Conservation (phyloP, 2,888 invertebrate genomes). For the Drosophila fulvimacula region DNA sequence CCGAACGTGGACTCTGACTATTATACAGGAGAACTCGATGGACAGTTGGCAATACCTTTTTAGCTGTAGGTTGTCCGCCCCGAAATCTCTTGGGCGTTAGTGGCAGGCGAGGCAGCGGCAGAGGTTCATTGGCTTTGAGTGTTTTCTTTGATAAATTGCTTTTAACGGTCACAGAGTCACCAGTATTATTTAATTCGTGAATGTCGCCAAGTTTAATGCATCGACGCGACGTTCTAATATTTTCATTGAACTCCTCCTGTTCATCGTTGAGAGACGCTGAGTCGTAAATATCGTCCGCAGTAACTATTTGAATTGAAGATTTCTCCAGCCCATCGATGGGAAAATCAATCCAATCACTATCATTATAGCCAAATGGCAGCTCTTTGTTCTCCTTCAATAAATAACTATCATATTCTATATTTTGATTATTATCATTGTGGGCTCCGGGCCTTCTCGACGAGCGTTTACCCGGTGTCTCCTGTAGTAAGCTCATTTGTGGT, state of each 20-base stretch:
- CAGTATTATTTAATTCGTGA: conserved; percentile 27
- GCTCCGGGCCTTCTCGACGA: conserved; percentile 31
- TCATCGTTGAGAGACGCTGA: conserved; percentile 33
- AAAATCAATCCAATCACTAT: conserved; percentile 60
- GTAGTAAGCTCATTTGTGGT: conserved; percentile 69
- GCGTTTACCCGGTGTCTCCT: conserved; percentile 50
- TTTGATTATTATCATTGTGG: conserved; percentile 50
- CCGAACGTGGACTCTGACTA: conserved; percentile 79
- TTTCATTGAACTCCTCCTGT: conserved; percentile 42
- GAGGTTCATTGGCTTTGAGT: conserved; percentile 38
- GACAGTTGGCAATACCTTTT: conserved; percentile 74
- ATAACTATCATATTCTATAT: conserved; percentile 52
- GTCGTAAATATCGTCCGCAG: conserved; percentile 41
- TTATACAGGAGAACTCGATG: conserved; percentile 82
- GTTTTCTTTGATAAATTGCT: conserved; percentile 42
- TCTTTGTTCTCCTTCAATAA: conserved; percentile 70
- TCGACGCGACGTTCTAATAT: conserved; percentile 47
- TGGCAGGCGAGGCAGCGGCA: conserved; percentile 55
- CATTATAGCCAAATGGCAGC: conserved; percentile 45
- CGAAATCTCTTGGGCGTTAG: conserved; percentile 64
- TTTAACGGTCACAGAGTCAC: conserved; percentile 36
- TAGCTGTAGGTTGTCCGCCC: conserved; percentile 56
- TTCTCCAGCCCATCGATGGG: conserved; percentile 30
- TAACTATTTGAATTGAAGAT: conserved; percentile 19
- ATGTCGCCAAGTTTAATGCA: conserved; percentile 68